phyloP scores from a whole-genome alignment of 2,797 vertebrate species.

The Malacoraja senta region DNA sequence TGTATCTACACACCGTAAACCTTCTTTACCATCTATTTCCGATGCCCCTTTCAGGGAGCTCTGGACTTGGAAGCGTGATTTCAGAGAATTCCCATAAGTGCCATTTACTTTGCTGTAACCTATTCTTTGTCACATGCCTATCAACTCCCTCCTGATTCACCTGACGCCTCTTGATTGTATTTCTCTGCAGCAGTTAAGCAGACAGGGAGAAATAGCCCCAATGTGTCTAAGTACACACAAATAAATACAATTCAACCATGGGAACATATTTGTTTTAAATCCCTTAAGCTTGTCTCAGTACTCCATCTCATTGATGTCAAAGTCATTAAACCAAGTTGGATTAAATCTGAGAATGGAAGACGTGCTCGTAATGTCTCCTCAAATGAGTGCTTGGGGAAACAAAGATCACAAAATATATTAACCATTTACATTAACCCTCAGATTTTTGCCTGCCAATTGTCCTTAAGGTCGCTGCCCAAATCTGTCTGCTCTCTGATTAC shows the following conservation, averaged over 20 bases:
- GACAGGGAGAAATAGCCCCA: no score
- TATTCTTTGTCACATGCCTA: no score
- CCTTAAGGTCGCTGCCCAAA: not conserved
- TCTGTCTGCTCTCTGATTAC: not conserved
- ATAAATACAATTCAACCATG: slow-evolving; percentile 12
- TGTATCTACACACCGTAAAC: no score
- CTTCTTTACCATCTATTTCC: no score
- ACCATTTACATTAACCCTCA: not conserved
- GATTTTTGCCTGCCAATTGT: not conserved
- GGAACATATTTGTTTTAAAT: slow-evolving; percentile 5
- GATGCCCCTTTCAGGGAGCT: no score
- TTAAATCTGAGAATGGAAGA: slow-evolving; percentile 2
- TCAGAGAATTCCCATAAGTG: no score
- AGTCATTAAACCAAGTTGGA: not conserved
- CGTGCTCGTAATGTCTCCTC: not conserved
- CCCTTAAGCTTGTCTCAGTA: not conserved
- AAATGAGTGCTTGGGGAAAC: not conserved
- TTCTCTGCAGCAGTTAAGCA: no score
- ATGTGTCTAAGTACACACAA: not conserved
- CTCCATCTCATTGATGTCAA: slow-evolving; percentile 24
- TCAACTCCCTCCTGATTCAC: no score
- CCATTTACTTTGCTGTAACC: no score
- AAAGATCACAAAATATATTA: not conserved
- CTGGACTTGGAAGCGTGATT: no score
- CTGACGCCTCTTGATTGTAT: no score